Evolutionary conservation across 2,888 invertebrate species (phyloP).

Genomic region (Steromphala cineraria): DNA sequence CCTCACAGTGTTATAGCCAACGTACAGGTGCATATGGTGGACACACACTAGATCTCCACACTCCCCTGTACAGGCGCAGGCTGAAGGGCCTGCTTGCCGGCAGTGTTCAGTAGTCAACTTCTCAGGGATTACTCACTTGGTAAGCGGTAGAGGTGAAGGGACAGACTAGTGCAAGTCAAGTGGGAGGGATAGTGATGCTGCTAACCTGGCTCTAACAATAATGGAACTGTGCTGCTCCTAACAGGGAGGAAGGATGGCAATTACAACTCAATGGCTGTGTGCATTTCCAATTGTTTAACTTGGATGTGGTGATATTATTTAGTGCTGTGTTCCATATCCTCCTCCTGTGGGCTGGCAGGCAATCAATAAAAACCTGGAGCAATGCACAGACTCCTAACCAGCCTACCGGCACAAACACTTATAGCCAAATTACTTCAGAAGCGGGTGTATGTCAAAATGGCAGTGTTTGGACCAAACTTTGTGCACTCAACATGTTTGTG

Average conservation of each 20-base stretch:
- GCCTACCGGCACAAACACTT: neutral
- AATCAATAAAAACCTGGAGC: neutral
- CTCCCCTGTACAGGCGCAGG: neutral
- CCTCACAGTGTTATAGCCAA: slow-evolving; percentile 85
- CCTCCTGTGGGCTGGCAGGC: neutral
- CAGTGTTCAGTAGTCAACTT: slow-evolving; percentile 16
- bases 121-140: slow-evolving; percentile 21
- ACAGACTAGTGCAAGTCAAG: too few species aligned
- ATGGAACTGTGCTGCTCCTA: neutral
- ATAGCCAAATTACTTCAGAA: neutral
- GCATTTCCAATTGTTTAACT: neutral
- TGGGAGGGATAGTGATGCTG: neutral
- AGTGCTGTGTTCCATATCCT: neutral
- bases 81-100: neutral
- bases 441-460: slow-evolving; percentile 24
- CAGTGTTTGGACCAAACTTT: slow-evolving; percentile 20
- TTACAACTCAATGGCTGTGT: neutral
- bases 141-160: neutral
- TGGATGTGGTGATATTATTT: slow-evolving; percentile 15
- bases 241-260: neutral
- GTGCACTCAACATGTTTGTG: neutral
- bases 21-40: slow-evolving; percentile 95
- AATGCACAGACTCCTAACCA: neutral
- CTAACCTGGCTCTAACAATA: neutral
- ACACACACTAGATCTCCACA: slow-evolving; percentile 74